Percentiles rank a stretch among this genome's conserved stretches.
These are phyloP conservation scores for Drosophila willistoni DNA, from an alignment of 1,140 invertebrate species.

Conservation along the genomic window DNA sequence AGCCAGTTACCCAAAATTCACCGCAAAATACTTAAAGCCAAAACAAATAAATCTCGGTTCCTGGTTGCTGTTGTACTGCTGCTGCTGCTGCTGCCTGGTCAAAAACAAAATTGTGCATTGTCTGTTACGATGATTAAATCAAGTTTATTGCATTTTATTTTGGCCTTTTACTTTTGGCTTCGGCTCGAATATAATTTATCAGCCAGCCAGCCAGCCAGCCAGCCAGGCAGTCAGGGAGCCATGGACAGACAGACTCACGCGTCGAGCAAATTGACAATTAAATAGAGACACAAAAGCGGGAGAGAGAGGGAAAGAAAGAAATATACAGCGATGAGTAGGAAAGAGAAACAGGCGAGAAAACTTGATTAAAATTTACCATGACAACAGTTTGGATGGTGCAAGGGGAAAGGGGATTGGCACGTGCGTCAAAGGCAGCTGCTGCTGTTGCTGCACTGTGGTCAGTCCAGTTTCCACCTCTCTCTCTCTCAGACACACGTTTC, in stretches of 20 bases:
- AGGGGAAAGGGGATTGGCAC: slow-evolving; percentile 40
- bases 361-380: slow-evolving; percentile 75
- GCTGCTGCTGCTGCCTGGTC: neutral
- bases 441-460: slow-evolving; percentile 52
- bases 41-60: slow-evolving; percentile 7
- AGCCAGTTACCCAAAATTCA: slow-evolving; percentile 7
- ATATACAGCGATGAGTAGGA: slow-evolving; percentile 17
- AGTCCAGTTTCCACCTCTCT: slow-evolving; percentile 23
- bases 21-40: slow-evolving; percentile 6
- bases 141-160: slow-evolving; percentile 56
- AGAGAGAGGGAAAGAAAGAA: neutral
- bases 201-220: slow-evolving; percentile 57
- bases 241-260: slow-evolving; percentile 53
- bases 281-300: slow-evolving; percentile 60
- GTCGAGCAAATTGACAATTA: slow-evolving; percentile 75
- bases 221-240: slow-evolving; percentile 45
- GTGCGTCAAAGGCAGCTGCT: slow-evolving; percentile 71
- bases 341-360: slow-evolving; percentile 57
- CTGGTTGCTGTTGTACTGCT: neutral
- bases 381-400: slow-evolving; percentile 44
- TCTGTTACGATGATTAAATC: slow-evolving; percentile 31
- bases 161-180: slow-evolving; percentile 52
- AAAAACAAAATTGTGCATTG: slow-evolving; percentile 17
- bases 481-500: neutral
- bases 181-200: slow-evolving; percentile 67